Base-by-base conservation (phyloP, 2,888 invertebrate species). In the Plagodis dolabraria region DNA sequence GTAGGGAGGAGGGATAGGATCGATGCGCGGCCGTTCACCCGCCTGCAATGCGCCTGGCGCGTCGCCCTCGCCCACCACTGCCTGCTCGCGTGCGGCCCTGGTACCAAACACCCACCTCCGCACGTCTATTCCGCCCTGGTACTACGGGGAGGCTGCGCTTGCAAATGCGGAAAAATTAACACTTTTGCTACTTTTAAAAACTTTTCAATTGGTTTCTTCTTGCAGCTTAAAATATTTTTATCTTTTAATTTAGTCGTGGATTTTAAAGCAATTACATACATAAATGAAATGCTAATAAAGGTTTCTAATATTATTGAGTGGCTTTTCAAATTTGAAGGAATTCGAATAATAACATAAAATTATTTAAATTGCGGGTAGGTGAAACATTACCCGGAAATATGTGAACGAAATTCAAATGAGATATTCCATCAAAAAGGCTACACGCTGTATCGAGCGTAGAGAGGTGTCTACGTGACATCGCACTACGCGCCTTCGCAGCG, bases 11-110 rank as follows among this genome's bases (percentile, higher is more conserved):
- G 69, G 69, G 75, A 71, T 63, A 69, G 77, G 91, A 91, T 92
- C 92, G 92, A 91, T 92, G 91, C 82, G 83, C 83, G 92, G 92
- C 86, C 88, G 88, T 91, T 91, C 87, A 91, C 91, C 91, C 92
- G 92, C 89, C 92, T 90, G 90, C 91, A 91, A 86, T 91, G 91
- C 91, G 92, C 88, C 87, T 85, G 77, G 70, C 76, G 76, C 73
- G 72, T 68, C 68, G 69, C 60, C 65, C 56, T 66, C 69, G 65
- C 69, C 74, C 10, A 40, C 65, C 69, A 65, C 72, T 61, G 68
- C 76, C 71, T 66, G 56, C 65, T 57, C 60, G 62, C 70, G 76
- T 87, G 86, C 73, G 75, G 75, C 80, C 89, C 87, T 89, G 82
- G 89, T 90, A 87, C 80, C 67, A 71, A 65, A 54, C 87, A 80